Percentiles rank a stretch among this genome's conserved stretches.
phyloP scores from a whole-genome alignment of 2,113 vertebrate species.

The Misgurnus anguillicaudatus region DNA sequence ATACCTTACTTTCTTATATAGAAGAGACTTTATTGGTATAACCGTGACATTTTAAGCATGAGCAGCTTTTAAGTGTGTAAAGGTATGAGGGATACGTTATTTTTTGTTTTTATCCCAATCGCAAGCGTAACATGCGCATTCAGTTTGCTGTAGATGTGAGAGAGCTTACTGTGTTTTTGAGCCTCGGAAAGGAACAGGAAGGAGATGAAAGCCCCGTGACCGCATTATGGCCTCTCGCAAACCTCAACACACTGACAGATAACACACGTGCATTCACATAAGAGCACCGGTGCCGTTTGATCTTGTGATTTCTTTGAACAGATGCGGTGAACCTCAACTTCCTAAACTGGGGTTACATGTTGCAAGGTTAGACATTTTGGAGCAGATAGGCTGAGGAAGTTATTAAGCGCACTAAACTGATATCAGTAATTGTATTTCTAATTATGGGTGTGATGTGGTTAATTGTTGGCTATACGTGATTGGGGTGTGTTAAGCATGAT shows the following conservation, averaged over 20 bases:
- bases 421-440: conserved; percentile 13
- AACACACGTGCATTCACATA: background rate
- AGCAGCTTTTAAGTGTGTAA: too few relatives aligned
- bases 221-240: background rate
- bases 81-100: too few relatives aligned
- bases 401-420: background rate
- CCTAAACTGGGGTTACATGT: background rate
- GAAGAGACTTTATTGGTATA: too few relatives aligned
- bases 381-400: background rate
- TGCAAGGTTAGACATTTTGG: background rate
- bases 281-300: background rate
- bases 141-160: background rate
- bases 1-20: background rate
- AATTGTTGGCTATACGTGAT: background rate
- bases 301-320: conserved; percentile 18
- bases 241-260: background rate
- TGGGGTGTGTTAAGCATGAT: conserved; percentile 10
- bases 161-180: background rate
- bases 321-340: conserved; percentile 28
- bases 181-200: conserved; percentile 23
- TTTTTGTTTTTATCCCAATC: too few relatives aligned
- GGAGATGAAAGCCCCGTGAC: conserved; percentile 38
- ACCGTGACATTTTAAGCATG: too few relatives aligned
- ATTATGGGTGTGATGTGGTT: conserved; percentile 1
- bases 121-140: background rate